These are phyloP conservation scores for Anarhynchus alexandrinus DNA, from an alignment of 2,113 vertebrate species.

Conservation along the genomic window DNA sequence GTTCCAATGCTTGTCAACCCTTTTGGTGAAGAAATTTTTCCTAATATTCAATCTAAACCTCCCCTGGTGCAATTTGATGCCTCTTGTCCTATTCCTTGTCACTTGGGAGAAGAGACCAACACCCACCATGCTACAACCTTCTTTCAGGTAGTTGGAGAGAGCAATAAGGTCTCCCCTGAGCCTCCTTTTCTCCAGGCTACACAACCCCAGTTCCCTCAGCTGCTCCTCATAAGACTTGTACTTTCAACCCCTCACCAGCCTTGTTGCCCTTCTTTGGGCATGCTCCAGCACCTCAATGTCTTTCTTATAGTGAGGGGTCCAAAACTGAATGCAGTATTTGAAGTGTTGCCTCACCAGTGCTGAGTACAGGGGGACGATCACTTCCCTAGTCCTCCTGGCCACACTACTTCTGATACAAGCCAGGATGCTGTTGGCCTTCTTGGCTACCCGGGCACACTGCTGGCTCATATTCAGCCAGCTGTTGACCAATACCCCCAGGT, in stretches of 20 bases:
- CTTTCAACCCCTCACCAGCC: background rate
- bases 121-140: too few species aligned
- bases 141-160: background rate
- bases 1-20: background rate
- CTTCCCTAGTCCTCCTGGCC: background rate
- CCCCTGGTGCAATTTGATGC: background rate
- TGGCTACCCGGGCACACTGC: background rate
- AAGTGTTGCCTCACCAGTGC: background rate
- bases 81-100: background rate
- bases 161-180: background rate
- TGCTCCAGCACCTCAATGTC: background rate
- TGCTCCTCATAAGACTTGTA: background rate
- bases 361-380: fast-evolving
- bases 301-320: background rate
- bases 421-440: background rate
- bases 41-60: background rate
- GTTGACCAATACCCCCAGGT: background rate
- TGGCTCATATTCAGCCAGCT: background rate
- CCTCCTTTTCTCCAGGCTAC: background rate
- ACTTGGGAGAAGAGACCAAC: background rate
- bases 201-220: background rate
- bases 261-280: too few species aligned
- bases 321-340: background rate
- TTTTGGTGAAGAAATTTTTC: background rate
- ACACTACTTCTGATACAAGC: background rate